Conservation (phyloP, 2,888 invertebrate species). For the Epirrhoe tristata region DNA sequence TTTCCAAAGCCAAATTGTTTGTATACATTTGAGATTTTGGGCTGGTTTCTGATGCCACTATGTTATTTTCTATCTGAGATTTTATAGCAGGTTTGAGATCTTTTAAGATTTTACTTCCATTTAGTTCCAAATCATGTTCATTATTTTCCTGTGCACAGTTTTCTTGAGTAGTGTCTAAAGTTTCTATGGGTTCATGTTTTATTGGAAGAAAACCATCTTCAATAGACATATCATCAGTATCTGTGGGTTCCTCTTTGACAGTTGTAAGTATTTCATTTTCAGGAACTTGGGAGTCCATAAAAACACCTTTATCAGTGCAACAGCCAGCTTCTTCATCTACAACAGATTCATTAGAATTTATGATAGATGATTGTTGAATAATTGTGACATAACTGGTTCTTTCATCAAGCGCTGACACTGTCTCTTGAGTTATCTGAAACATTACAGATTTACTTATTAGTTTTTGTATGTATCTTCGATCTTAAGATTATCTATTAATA, state of each 20-base stretch:
- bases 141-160: background rate
- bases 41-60: background rate
- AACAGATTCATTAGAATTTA: background rate
- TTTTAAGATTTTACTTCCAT: background rate
- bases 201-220: conserved; percentile 9
- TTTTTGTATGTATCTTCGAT: too few species aligned
- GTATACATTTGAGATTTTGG: background rate
- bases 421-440: conserved; percentile 22
- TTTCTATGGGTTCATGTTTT: conserved; percentile 13
- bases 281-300: background rate
- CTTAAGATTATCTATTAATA: too few species aligned
- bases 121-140: background rate
- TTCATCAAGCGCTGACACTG: conserved; percentile 11
- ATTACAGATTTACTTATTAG: background rate
- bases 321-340: background rate
- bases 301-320: background rate
- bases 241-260: conserved; percentile 11
- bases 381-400: conserved; percentile 10
- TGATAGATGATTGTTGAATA: background rate
- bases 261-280: background rate
- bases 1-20: conserved; percentile 1
- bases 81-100: background rate
- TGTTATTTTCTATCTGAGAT: conserved; percentile 1
- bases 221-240: conserved; percentile 11
- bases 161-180: background rate